Evolutionary conservation across 2,797 vertebrate species (phyloP), one percentile per base, ranked within the genome.

Genomic region (Miichthys miiuy): DNA sequence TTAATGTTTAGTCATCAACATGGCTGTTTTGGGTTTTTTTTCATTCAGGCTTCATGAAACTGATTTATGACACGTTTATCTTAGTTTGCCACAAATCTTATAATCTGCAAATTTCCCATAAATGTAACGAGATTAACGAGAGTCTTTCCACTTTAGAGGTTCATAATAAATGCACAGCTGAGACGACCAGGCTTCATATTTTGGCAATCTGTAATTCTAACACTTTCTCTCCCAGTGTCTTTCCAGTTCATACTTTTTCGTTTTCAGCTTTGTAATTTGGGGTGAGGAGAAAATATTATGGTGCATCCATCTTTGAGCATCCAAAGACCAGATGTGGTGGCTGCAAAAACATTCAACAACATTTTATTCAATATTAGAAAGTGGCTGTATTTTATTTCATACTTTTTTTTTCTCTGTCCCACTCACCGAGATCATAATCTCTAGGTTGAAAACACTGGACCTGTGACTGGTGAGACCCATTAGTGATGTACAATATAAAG

Each of bases 401-500:
- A 50, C 14, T 13, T 27, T 30, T 71, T 65, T 30, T 47, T 25
- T 52, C 12, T 57, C 14, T 47, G 6, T 55, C 25, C 56, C 16
- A 8, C 0, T 54, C 4, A n/a, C 25, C 62, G 21, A 10, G 27
- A n/a, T 58, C 17, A 2, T 21, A 11, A 69, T 75, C 17, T 20
- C 13, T 23, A 20, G 47, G 41, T 44, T 68, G 25, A 69, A 68
- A 65, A 57, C 38, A 21, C 7, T 2, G 9, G 56, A 67, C 50
- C 68, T 1, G 2, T 72, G 68, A 51, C 54, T 21, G 46, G 23
- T 41, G 25, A 16, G n/a, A 23, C 18, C 52, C 25, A 68, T 72
- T 74, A 72, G 30, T 18, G 6, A 56, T 65, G 34, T 60, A 50
- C 67, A 52, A 44, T 44, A 63, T 5, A 56, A 46, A 68, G 38